phyloP scores from a whole-genome alignment of 2,888 invertebrate genomes.

The Eumacrocentrus americanus region DNA sequence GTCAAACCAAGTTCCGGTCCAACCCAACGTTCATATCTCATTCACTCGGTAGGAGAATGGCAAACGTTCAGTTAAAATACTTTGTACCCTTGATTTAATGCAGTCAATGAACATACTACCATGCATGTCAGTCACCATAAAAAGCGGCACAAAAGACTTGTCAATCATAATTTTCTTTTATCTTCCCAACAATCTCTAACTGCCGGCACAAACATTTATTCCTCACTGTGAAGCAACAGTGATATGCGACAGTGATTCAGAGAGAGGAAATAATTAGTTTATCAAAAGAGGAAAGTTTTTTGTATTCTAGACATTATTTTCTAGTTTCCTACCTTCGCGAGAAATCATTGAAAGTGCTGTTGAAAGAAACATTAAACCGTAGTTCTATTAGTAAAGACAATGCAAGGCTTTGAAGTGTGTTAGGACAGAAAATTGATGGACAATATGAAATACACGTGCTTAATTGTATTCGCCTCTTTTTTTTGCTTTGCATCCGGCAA shows the following conservation, averaged over 20 bases:
- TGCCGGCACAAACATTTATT: conserved; percentile 10
- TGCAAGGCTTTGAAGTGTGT: background rate
- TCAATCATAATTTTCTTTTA: conserved; percentile 48
- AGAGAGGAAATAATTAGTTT: too few relatives aligned
- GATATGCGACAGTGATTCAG: conserved; percentile 20
- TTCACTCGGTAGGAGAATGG: background rate
- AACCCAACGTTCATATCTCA: conserved; percentile 26
- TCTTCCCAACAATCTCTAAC: background rate
- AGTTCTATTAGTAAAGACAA: background rate
- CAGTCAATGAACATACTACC: conserved; percentile 20
- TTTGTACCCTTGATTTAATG: conserved; percentile 12
- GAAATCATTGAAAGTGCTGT: too few relatives aligned
- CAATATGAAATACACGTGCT: conserved; percentile 28
- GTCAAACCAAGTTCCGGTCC: conserved; percentile 35
- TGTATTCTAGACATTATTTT: too few relatives aligned
- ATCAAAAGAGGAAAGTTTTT: too few relatives aligned
- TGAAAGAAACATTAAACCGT: too few relatives aligned
- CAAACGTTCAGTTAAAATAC: conserved; percentile 12
- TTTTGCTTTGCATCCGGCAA: conserved; percentile 20
- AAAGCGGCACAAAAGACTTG: conserved; percentile 47
- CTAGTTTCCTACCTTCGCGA: too few relatives aligned
- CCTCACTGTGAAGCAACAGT: conserved; percentile 17
- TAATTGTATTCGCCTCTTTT: conserved; percentile 17
- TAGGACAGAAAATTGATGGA: background rate
- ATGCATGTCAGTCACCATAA: conserved; percentile 48